phyloP scores from a whole-genome alignment of 64 coral and sea anemone species.

The Pocillopora verrucosa region DNA sequence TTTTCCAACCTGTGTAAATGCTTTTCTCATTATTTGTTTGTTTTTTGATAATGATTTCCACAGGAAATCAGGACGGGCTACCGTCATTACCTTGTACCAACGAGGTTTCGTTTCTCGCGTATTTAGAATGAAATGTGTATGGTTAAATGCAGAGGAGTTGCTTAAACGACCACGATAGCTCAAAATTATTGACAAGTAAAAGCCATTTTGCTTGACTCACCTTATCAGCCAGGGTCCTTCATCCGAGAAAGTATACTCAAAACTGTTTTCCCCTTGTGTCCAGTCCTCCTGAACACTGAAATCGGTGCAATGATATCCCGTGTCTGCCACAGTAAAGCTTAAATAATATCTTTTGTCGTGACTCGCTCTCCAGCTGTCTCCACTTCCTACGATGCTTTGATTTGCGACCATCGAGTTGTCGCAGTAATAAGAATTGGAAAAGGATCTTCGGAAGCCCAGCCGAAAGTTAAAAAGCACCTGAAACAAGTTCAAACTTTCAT shows the following conservation, averaged over 20 bases:
- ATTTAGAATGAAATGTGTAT: no score
- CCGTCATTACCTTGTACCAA: no score
- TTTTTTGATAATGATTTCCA: no score
- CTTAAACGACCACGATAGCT: neutral
- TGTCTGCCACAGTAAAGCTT: neutral
- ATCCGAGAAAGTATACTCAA: constrained; percentile 41
- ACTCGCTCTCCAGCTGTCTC: constrained; percentile 5
- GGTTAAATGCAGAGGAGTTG: neutral
- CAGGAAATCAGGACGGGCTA: no score
- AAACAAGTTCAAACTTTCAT: neutral
- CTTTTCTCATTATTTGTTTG: no score
- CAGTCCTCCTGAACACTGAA: constrained; percentile 53
- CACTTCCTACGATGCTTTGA: constrained; percentile 36
- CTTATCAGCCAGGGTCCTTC: constrained; percentile 16
- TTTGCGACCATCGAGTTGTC: constrained; percentile 14
- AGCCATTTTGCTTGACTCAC: neutral
- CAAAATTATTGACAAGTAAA: neutral
- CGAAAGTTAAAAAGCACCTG: constrained; percentile 52
- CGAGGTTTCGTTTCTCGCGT: no score
- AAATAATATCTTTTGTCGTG: neutral
- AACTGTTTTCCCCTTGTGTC: constrained; percentile 59
- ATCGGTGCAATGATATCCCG: constrained; percentile 52
- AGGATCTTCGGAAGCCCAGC: constrained; percentile 47
- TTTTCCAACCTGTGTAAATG: no score
- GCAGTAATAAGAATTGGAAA: neutral